Evolutionary conservation across 2,797 vertebrate genomes (phyloP).

Genomic region (Rousettus madagascariensis): DNA sequence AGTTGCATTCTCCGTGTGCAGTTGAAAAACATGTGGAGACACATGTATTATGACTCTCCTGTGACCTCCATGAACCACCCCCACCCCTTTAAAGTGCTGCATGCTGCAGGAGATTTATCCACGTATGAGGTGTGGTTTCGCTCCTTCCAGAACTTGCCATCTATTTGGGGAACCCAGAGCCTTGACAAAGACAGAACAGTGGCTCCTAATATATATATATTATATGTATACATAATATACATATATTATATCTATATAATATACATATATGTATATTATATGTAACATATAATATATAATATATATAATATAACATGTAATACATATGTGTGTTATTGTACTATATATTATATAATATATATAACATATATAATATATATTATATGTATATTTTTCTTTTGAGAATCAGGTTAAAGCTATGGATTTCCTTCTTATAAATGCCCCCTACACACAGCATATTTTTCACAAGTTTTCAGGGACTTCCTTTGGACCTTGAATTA

Average conservation of each 20-base stretch:
- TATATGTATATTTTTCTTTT: not conserved
- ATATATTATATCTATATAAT: too few relatives aligned
- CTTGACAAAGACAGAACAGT: not conserved
- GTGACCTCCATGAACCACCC: not conserved
- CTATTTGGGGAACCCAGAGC: not conserved
- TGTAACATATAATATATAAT: too few relatives aligned
- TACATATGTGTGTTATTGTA: too few relatives aligned
- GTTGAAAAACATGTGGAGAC: not conserved
- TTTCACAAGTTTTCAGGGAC: not conserved
- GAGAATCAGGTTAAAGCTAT: not conserved
- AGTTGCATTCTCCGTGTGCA: not conserved
- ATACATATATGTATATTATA: too few relatives aligned
- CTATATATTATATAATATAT: too few relatives aligned
- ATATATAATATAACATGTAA: too few relatives aligned
- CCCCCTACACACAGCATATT: not conserved
- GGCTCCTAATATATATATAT: not conserved
- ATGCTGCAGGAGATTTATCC: too few relatives aligned
- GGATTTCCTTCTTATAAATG: not conserved
- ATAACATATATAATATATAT: too few relatives aligned
- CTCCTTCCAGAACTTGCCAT: not conserved
- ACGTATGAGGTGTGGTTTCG: too few relatives aligned
- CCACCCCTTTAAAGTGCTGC: not conserved
- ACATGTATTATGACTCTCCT: not conserved
- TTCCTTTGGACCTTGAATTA: not conserved
- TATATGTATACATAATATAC: too few relatives aligned